These are phyloP conservation scores for Microctonus brassicae DNA, from an alignment of 2,888 invertebrate genomes.

Conservation along the genomic window DNA sequence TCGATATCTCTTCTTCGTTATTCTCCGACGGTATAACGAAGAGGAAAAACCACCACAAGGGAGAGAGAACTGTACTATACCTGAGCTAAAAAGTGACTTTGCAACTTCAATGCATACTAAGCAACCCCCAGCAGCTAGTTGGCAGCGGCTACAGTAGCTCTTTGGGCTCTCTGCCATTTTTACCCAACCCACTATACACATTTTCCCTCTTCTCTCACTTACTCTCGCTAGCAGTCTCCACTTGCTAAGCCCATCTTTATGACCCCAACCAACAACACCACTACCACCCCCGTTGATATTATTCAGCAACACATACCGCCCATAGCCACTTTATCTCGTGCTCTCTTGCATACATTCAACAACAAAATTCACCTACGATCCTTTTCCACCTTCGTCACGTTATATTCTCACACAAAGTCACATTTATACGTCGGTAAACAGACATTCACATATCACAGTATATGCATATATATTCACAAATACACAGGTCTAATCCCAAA, in stretches of 20 bases:
- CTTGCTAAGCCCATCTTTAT: constrained; percentile 59
- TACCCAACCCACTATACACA: constrained; percentile 30
- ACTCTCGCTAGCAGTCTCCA: constrained; percentile 40
- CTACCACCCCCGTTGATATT: constrained; percentile 36
- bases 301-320: constrained; percentile 38
- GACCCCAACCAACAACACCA: constrained; percentile 51
- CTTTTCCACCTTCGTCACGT: constrained; percentile 26
- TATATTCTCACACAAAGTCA: constrained; percentile 24
- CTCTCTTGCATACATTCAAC: constrained; percentile 25
- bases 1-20: neutral
- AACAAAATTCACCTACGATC: constrained; percentile 41
- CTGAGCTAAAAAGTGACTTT: constrained; percentile 65
- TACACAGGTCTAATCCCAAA: constrained; percentile 43
- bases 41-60: neutral
- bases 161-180: constrained; percentile 35
- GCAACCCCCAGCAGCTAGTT: constrained; percentile 54
- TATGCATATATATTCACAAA: neutral
- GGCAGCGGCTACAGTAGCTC: constrained; percentile 33
- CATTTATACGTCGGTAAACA: constrained; percentile 14
- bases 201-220: constrained; percentile 34
- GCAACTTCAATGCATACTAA: constrained; percentile 69
- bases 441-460: constrained; percentile 34
- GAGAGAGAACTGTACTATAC: constrained; percentile 38
- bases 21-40: neutral
- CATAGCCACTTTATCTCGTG: constrained; percentile 30